Conservation (phyloP, 2,797 vertebrate genomes). For the Eurystomus glaucurus region DNA sequence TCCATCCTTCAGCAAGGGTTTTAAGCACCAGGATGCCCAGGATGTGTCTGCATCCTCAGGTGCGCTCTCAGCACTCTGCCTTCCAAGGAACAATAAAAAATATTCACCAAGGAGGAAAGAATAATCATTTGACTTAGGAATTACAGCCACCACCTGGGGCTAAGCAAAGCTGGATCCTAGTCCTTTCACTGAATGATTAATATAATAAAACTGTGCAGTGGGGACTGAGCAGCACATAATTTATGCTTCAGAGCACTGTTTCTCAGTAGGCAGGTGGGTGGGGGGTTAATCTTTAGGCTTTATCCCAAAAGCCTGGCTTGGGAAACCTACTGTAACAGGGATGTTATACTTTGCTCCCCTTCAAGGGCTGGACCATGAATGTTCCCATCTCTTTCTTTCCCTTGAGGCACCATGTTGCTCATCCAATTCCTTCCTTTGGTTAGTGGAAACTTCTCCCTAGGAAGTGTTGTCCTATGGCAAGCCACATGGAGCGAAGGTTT, state of each 20-base stretch:
- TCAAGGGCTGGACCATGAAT: accelerated
- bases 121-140: not conserved
- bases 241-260: not conserved
- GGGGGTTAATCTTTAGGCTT: not conserved
- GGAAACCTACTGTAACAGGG: not conserved
- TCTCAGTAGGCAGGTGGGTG: not conserved
- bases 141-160: not conserved
- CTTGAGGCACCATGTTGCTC: not conserved
- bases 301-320: not conserved
- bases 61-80: not conserved
- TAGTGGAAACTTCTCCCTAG: not conserved
- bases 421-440: not conserved
- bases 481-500: not conserved
- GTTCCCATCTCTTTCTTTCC: not conserved
- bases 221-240: not conserved
- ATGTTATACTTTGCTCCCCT: not conserved
- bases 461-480: not conserved
- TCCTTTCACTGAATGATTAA: not conserved
- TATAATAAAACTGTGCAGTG: not conserved
- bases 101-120: not conserved
- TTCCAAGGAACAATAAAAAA: not conserved
- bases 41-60: accelerated
- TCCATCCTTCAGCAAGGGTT: accelerated
- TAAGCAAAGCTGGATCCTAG: not conserved
- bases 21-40: not conserved